Conservation (phyloP, 2,797 vertebrate genomes). For the Sebastes cheni region DNA sequence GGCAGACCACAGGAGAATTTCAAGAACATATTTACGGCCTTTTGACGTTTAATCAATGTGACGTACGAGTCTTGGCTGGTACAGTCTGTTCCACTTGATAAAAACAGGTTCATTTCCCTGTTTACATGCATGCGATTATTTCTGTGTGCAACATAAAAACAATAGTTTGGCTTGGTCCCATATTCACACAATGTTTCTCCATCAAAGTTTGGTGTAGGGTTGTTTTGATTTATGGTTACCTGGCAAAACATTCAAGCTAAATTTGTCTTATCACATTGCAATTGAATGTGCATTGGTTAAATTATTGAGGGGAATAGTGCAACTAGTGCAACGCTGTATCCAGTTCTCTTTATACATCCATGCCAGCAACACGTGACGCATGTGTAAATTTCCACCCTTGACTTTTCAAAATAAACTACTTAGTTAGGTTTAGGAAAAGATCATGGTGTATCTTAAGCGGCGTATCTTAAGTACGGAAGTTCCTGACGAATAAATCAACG, state of each 20-base stretch:
- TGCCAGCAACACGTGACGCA: too few species aligned
- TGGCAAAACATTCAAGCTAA: neutral
- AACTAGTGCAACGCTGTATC: neutral
- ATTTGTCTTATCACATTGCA: neutral
- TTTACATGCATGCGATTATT: neutral
- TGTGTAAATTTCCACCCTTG: too few species aligned
- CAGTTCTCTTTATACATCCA: too few species aligned
- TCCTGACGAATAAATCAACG: too few species aligned
- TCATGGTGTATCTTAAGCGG: too few species aligned
- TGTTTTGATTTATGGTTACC: neutral
- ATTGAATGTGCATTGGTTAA: neutral
- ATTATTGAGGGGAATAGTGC: neutral
- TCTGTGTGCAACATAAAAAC: neutral
- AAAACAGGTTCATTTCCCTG: neutral
- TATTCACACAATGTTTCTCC: neutral
- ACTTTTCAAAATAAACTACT: too few species aligned
- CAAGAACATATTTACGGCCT: neutral
- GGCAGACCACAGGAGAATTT: neutral
- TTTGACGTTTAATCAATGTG: neutral
- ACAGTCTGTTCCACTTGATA: neutral
- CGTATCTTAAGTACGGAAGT: too few species aligned
- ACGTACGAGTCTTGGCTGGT: neutral
- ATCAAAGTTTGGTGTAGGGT: neutral
- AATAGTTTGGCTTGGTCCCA: neutral
- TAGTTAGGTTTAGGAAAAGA: too few species aligned